Evolutionary conservation across 2,113 vertebrate genomes (phyloP).

Genomic region (Setophaga petechia): DNA sequence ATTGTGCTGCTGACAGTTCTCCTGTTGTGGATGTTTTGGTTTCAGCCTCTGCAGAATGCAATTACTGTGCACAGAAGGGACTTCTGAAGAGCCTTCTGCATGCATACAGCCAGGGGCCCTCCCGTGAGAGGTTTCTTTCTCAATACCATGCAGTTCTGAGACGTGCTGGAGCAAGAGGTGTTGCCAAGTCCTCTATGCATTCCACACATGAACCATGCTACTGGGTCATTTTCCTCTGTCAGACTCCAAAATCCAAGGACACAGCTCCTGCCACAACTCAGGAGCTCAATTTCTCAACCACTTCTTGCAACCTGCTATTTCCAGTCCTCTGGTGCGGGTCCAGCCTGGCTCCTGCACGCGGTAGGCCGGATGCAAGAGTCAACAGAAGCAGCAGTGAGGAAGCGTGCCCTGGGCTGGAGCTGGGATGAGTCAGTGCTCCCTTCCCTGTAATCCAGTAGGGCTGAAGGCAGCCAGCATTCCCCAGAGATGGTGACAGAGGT

Average conservation of each 20-base stretch:
- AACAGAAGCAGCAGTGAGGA: not conserved
- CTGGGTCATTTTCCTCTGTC: not conserved
- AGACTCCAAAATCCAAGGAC: not conserved
- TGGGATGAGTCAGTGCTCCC: not conserved
- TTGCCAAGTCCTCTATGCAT: not conserved
- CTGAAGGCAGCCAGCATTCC: not conserved
- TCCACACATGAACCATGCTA: rapidly evolving
- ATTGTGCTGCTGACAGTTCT: not conserved
- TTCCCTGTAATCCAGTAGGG: not conserved
- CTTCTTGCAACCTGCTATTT: not conserved
- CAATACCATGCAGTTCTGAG: not conserved
- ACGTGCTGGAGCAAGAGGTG: not conserved
- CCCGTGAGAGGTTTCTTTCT: not conserved
- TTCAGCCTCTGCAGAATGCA: not conserved
- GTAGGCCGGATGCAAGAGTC: not conserved
- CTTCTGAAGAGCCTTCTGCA: not conserved
- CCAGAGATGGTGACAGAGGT: not conserved
- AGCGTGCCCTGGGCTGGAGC: not conserved
- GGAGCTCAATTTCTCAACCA: not conserved
- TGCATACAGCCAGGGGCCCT: rapidly evolving
- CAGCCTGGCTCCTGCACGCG: not conserved
- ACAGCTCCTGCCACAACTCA: not conserved
- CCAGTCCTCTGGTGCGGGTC: not conserved
- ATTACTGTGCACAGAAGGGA: too few species aligned
- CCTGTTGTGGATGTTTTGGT: rapidly evolving